Evolutionary conservation across 2,797 vertebrate species (phyloP), one percentile per base, ranked within the genome.

Genomic region (Micrastur ruficollis): DNA sequence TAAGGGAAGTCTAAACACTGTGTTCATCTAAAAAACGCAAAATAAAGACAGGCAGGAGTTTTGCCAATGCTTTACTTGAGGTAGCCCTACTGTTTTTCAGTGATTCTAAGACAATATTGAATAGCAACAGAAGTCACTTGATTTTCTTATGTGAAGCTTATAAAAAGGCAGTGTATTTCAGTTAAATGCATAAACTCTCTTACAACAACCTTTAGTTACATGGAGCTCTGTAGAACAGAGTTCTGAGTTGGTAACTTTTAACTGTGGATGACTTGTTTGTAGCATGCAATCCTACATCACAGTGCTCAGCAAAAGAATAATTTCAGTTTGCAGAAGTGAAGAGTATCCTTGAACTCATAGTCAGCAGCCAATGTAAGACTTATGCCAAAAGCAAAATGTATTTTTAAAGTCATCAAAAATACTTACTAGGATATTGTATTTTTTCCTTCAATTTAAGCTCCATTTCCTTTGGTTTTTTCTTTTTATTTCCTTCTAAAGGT

Each of bases 401-500:
- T 63, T 89, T 16, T 14, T 36, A 9, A 88, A 59, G 7, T 75
- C 1, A 74, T 29, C 23, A 90, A 59, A 78, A 90, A 96, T 91
- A 98, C 98, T 97, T 98, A 99, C 99, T 98, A 61, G 99, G 99
- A 94, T 98, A 98, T 3, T 99, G 98, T 78, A 99, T 95, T 98
- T 98, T 99, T 76, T 99, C 98, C 97, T 99, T 99, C 21, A 98
- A 98, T 96, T 98, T 98, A 95, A 96, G 97, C 82, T 98, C 98
- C 59, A 93, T 83, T 95, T 98, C 97, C 70, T 98, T 98, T 84
- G 93, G 1, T 25, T 96, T 95, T 96, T 95, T 82, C 94, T 97
- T 97, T 98, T 97, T 97, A 91, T 98, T 98, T 96, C 95, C 98
- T 89, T 98, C 98, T 88, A 97, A 96, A 55, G 98, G 98, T 94